Evolutionary conservation across 64 coral and sea anemone species (phyloP), one percentile per base, ranked within the genome.

Genomic region (Montipora foliosa): DNA sequence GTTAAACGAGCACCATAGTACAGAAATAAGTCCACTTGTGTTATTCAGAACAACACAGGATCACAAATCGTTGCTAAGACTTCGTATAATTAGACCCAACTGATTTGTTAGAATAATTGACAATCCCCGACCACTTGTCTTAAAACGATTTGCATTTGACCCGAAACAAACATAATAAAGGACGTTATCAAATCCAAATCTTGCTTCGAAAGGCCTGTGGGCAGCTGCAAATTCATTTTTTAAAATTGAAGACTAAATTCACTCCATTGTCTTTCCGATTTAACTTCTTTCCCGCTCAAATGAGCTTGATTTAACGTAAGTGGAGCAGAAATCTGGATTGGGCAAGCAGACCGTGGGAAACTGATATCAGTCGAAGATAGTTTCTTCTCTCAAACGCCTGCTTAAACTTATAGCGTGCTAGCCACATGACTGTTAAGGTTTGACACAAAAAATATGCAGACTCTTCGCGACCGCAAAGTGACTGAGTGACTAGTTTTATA

Each of bases 121-220:
- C 80, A 77, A 86, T 86, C 90, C 57, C 74, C 49, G 59, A 52
- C 21, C 82, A 71, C 82, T 86, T 86, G 81, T 13, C 48, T 62
- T 29, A 21, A 64, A 78, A 79, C 78, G 82, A 78, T 91, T 81
- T 79, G 89, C 89, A 80, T 77, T 84, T 92, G 83, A 92, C 81
- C 59, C 81, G 81, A 92, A 92, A 92, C 90, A 92, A 92, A 83
- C 72, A 83, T 74, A 74, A 74, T 78, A 62, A 78, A 83, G 4
- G 74, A 44, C 77, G 84, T 92, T 92, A 92, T 92, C 90, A 92
- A 73, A 78, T 17, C 44, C 50, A 24, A 13, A 77, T 74, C 71
- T 92, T 83, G 72, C 70, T 76, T 48, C 47, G 46, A 11, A 49
- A 92, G 90, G 48, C 71, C 90, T 92, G 90, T 92, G 67, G 70